Evolutionary conservation across 2,888 invertebrate genomes (phyloP).

Genomic region (Blastobasis adustella): DNA sequence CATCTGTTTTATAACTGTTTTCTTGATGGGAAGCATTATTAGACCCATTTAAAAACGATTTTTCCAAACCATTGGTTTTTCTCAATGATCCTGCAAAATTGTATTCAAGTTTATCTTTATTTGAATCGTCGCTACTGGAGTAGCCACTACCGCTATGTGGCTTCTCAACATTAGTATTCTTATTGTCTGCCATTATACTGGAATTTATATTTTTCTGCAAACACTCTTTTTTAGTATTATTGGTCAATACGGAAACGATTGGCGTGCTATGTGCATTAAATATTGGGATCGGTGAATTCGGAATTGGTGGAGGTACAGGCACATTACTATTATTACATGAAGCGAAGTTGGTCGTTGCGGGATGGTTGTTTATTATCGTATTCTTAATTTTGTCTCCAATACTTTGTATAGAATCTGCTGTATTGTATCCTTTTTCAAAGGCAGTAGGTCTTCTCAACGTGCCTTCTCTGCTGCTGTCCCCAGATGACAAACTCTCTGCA

Average conservation of each 20-base stretch:
- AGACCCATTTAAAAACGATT: constrained; percentile 42
- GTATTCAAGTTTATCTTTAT: constrained; percentile 45
- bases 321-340: constrained; percentile 29
- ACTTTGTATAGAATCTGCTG: constrained; percentile 41
- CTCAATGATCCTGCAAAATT: constrained; percentile 38
- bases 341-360: constrained; percentile 16
- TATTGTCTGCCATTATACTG: constrained; percentile 22
- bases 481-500: constrained; percentile 43
- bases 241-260: constrained; percentile 24
- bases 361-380: constrained; percentile 47
- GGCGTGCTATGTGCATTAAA: constrained; percentile 44
- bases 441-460: constrained; percentile 40
- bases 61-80: constrained; percentile 40
- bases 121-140: constrained; percentile 41
- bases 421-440: constrained; percentile 40
- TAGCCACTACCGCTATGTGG: constrained; percentile 38
- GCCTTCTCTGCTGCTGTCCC: constrained; percentile 47
- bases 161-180: constrained; percentile 31
- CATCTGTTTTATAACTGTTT: constrained; percentile 29
- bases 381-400: constrained; percentile 56
- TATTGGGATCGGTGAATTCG: constrained; percentile 54
- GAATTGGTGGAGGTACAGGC: constrained; percentile 55
- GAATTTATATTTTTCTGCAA: constrained; percentile 30
- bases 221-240: constrained; percentile 25
- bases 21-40: constrained; percentile 31